Evolutionary conservation across 2,113 vertebrate genomes (phyloP).

Genomic region (Phasianus colchicus): DNA sequence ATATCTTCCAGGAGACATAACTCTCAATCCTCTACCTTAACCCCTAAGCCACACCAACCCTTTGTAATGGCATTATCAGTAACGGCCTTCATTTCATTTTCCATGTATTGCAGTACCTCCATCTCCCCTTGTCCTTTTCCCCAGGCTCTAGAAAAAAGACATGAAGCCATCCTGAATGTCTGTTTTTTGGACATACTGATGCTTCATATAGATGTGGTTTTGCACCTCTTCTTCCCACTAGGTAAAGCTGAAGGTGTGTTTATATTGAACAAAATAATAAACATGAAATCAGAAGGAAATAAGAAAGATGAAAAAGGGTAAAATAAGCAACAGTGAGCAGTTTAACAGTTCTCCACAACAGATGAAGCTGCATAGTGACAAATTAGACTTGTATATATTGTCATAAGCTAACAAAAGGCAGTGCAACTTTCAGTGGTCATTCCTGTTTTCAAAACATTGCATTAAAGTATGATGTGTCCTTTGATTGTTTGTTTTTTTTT

Average conservation of each 20-base stretch:
- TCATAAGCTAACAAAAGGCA: constrained; percentile 12
- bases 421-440: background rate
- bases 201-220: background rate
- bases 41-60: accelerated
- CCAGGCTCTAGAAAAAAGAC: background rate
- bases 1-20: background rate
- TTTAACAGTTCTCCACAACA: background rate
- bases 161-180: background rate
- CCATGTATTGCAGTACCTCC: background rate
- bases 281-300: constrained; percentile 3
- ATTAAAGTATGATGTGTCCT: background rate
- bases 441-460: background rate
- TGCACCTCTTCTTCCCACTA: background rate
- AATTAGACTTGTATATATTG: constrained; percentile 10
- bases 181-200: background rate
- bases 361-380: background rate
- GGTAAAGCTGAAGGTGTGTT: constrained; percentile 5
- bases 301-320: background rate
- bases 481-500: background rate
- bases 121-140: background rate
- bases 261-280: background rate
- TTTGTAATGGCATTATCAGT: background rate
- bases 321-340: background rate
- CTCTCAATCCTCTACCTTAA: background rate
- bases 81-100: background rate